A percentile compares a stretch with the other conserved stretches of the same genome.
phyloP scores from a whole-genome alignment of 2,888 invertebrate genomes.

The Lacanobia wlatinum region DNA sequence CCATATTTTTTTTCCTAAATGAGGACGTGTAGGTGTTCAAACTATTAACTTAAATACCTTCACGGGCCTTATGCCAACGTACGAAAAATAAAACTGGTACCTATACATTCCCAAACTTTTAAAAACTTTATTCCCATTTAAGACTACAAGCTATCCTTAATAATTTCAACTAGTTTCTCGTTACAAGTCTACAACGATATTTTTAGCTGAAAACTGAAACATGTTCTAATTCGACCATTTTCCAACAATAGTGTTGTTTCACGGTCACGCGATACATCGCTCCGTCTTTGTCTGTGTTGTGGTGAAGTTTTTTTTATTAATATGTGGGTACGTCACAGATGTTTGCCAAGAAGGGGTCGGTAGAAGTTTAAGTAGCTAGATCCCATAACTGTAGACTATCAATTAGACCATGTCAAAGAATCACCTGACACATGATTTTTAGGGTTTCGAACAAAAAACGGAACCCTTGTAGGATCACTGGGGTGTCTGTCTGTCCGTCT shows the following conservation, averaged over 20 bases:
- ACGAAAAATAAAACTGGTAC: too few relatives aligned
- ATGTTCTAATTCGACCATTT: constrained; percentile 16
- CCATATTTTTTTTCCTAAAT: too few relatives aligned
- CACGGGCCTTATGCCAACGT: too few relatives aligned
- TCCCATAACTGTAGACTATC: too few relatives aligned
- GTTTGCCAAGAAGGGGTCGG: not conserved
- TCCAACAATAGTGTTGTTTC: constrained; percentile 60
- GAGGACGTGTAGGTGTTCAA: too few relatives aligned
- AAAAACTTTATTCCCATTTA: not conserved
- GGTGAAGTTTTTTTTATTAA: constrained; percentile 42
- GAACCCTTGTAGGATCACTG: too few relatives aligned
- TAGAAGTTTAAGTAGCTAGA: not conserved
- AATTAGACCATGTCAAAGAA: too few relatives aligned
- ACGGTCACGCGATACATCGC: constrained; percentile 74
- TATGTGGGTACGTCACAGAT: constrained; percentile 3
- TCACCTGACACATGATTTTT: too few relatives aligned
- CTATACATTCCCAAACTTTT: not conserved
- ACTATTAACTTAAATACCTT: too few relatives aligned
- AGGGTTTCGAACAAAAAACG: too few relatives aligned
- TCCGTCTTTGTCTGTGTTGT: constrained; percentile 67
- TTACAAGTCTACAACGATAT: constrained; percentile 15
- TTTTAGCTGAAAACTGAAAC: not conserved
- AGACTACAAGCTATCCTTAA: not conserved
- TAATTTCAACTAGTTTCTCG: not conserved
- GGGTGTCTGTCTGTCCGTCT: too few relatives aligned